Evolutionary conservation across 2,888 invertebrate species (phyloP).

Genomic region (Athalia circularis): DNA sequence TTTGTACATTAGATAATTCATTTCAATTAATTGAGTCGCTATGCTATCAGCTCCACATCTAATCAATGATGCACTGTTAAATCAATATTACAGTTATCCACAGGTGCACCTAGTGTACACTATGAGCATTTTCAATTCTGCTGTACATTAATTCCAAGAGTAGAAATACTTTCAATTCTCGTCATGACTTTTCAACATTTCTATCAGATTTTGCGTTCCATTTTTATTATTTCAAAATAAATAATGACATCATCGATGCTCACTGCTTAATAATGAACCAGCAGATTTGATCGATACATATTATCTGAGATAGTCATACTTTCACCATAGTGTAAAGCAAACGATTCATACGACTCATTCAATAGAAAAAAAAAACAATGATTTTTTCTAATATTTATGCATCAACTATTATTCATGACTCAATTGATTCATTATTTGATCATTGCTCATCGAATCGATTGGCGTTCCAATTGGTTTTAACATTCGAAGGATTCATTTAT

Average conservation of each 20-base stretch:
- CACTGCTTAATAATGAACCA: too few species aligned
- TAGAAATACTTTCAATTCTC: constrained; percentile 4
- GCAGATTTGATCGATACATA: constrained; percentile 1
- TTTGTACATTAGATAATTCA: not conserved
- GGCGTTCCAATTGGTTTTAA: not conserved
- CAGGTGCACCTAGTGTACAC: not conserved
- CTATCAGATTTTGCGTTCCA: not conserved
- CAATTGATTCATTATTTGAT: constrained; percentile 18
- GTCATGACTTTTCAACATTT: not conserved
- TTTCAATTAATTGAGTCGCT: constrained; percentile 9
- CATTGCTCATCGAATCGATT: not conserved
- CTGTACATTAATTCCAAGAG: not conserved
- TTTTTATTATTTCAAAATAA: not conserved
- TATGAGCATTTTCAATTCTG: constrained; percentile 9
- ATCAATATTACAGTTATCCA: constrained; percentile 36
- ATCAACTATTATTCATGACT: not conserved
- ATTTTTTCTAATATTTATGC: not conserved
- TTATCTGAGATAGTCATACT: constrained; percentile 24
- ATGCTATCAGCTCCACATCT: constrained; percentile 29
- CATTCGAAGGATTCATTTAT: constrained; percentile 17
- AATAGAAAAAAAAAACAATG: constrained; percentile 8
- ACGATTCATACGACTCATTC: constrained; percentile 4
- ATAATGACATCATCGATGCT: not conserved
- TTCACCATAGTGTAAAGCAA: constrained; percentile 6
- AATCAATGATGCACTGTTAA: constrained; percentile 38